A percentile compares a stretch with the other conserved stretches of the same genome.
phyloP scores from a whole-genome alignment of 2,888 invertebrate species.

The Boloria selene region DNA sequence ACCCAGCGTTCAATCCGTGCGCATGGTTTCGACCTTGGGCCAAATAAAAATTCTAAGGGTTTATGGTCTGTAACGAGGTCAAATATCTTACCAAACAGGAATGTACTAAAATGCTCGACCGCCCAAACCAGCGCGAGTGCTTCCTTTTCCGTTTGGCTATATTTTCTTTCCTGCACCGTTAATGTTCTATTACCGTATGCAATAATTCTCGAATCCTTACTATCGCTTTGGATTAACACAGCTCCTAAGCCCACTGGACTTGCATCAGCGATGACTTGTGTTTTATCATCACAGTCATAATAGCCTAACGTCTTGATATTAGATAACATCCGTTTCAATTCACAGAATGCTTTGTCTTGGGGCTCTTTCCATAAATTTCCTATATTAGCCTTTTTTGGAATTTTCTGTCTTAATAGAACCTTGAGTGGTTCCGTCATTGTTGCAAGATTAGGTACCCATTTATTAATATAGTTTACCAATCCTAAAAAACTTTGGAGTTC shows the following conservation, averaged over 20 bases:
- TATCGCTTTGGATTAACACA: slow-evolving; percentile 37
- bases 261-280: slow-evolving; percentile 42
- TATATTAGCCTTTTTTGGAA: too few relatives aligned
- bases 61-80: slow-evolving; percentile 47
- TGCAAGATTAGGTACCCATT: slow-evolving; percentile 40
- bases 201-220: slow-evolving; percentile 42
- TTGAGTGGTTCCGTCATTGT: slow-evolving; percentile 36
- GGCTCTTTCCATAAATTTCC: too few relatives aligned
- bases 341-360: slow-evolving; percentile 37
- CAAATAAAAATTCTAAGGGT: slow-evolving; percentile 52
- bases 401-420: slow-evolving; percentile 29
- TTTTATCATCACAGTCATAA: slow-evolving; percentile 37
- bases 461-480: slow-evolving; percentile 34
- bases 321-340: too few relatives aligned
- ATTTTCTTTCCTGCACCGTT: slow-evolving; percentile 42
- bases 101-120: slow-evolving; percentile 42
- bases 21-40: slow-evolving; percentile 47
- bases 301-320: slow-evolving; percentile 34
- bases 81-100: slow-evolving; percentile 41
- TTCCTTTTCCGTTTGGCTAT: slow-evolving; percentile 44
- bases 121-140: slow-evolving; percentile 43
- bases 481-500: slow-evolving; percentile 42
- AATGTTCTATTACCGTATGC: slow-evolving; percentile 45
- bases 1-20: slow-evolving; percentile 53
- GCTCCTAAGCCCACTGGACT: slow-evolving; percentile 38